phyloP scores from a whole-genome alignment of 1,140 invertebrate genomes.

The Drosophila watanabei region DNA sequence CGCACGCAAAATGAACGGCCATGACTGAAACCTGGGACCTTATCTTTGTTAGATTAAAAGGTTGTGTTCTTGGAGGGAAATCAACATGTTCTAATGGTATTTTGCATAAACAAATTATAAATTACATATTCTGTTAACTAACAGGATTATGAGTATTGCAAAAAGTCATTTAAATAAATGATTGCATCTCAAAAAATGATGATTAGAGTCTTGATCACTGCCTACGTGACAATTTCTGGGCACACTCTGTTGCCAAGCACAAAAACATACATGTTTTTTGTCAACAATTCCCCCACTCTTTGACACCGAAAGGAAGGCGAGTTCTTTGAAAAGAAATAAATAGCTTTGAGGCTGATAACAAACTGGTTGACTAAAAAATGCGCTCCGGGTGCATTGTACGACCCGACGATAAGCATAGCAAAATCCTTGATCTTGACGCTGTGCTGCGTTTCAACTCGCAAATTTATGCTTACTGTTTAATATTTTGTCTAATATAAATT shows the following conservation, averaged over 20 bases:
- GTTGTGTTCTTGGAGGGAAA: neutral
- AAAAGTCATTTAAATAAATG: neutral
- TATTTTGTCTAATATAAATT: slow-evolving; percentile 32
- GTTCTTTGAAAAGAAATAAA: slow-evolving; percentile 45
- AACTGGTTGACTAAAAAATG: slow-evolving; percentile 83
- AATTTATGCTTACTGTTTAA: slow-evolving; percentile 46
- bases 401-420: slow-evolving; percentile 61
- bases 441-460: slow-evolving; percentile 72
- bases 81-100: neutral
- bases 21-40: slow-evolving; percentile 39
- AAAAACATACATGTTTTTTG: neutral
- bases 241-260: slow-evolving; percentile 35
- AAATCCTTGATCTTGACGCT: slow-evolving; percentile 78
- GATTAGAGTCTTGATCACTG: slow-evolving; percentile 3
- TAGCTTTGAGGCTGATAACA: slow-evolving; percentile 60
- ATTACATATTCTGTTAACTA: neutral
- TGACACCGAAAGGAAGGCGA: slow-evolving; percentile 48
- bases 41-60: slow-evolving; percentile 11
- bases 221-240: slow-evolving; percentile 28
- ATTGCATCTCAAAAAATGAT: neutral
- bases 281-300: slow-evolving; percentile 46
- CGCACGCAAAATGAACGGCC: slow-evolving; percentile 60
- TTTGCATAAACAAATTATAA: neutral
- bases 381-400: slow-evolving; percentile 77
- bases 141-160: too few species aligned